A percentile compares a stretch with the other conserved stretches of the same genome.
These are phyloP conservation scores for Sympetrum striolatum DNA, from an alignment of 2,888 invertebrate species.

Conservation along the genomic window DNA sequence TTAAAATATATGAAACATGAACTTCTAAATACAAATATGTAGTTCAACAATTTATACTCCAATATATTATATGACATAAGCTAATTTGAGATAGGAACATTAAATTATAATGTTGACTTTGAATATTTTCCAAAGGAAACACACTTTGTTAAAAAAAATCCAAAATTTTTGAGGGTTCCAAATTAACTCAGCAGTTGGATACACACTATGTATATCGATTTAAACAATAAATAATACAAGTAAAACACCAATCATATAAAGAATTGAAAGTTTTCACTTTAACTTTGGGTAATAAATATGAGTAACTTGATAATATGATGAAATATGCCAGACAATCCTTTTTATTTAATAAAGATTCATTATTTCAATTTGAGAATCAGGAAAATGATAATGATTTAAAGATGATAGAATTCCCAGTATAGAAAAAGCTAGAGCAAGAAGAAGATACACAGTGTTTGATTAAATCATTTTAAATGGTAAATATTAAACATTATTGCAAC, in stretches of 20 bases:
- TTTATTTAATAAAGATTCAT: background rate
- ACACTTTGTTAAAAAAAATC: too few species aligned
- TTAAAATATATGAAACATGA: too few species aligned
- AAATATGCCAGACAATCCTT: background rate
- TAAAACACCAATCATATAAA: background rate
- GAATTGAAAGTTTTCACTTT: background rate
- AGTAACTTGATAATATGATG: background rate
- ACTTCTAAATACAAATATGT: too few species aligned
- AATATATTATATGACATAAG: too few species aligned
- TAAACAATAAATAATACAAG: too few species aligned
- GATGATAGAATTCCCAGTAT: background rate
- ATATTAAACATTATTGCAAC: slow-evolving; percentile 27
- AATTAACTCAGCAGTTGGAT: too few species aligned
- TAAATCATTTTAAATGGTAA: slow-evolving; percentile 18
- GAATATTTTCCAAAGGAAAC: too few species aligned
- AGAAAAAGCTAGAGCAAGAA: background rate
- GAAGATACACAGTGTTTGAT: background rate
- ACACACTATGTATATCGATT: too few species aligned
- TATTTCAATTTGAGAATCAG: background rate
- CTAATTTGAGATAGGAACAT: too few species aligned
- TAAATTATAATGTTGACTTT: too few species aligned
- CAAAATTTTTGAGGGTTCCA: too few species aligned
- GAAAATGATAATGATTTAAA: slow-evolving; percentile 12
- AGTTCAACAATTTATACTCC: too few species aligned
- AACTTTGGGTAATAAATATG: background rate